These are phyloP conservation scores for Valencia hispanica DNA, from an alignment of 2,797 vertebrate species.

Conservation along the genomic window DNA sequence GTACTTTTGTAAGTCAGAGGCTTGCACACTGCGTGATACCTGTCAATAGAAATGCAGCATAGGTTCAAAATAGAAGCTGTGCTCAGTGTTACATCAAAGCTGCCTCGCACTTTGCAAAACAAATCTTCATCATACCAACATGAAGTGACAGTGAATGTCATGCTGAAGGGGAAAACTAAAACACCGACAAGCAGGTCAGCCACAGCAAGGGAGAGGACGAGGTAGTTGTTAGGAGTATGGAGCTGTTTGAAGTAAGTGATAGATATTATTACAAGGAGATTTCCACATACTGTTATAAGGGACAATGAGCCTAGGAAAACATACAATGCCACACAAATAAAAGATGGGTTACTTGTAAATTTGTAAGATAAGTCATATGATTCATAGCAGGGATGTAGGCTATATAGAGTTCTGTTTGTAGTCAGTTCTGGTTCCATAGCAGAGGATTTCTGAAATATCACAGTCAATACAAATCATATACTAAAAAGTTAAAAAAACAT, in stretches of 20 bases:
- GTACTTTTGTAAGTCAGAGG: conserved; percentile 83
- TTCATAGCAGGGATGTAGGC: conserved; percentile 34
- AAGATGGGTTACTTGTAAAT: conserved; percentile 32
- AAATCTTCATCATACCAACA: conserved; percentile 75
- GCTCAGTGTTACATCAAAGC: conserved; percentile 76
- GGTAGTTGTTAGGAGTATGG: conserved; percentile 51
- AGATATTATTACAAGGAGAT: conserved; percentile 46
- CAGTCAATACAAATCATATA: background rate
- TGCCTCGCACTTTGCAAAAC: conserved; percentile 50
- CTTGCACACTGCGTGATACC: conserved; percentile 83
- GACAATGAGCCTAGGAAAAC: conserved; percentile 34
- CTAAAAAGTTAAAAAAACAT: background rate
- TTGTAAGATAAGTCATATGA: no score
- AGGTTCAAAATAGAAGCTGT: conserved; percentile 81
- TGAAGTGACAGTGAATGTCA: conserved; percentile 57
- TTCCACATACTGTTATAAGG: conserved; percentile 37
- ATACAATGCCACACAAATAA: conserved; percentile 27
- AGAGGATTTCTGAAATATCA: background rate
- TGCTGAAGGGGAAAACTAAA: conserved; percentile 44
- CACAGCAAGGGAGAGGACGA: conserved; percentile 49
- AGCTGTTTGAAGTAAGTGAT: conserved; percentile 55
- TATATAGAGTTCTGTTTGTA: background rate
- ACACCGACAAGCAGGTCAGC: conserved; percentile 45
- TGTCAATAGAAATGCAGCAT: conserved; percentile 78
- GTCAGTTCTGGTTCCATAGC: conserved; percentile 5